A percentile compares a stretch with the other conserved stretches of the same genome.
Evolutionary conservation across 2,888 invertebrate species (phyloP).

Genomic region (Theodoxus fluviatilis): DNA sequence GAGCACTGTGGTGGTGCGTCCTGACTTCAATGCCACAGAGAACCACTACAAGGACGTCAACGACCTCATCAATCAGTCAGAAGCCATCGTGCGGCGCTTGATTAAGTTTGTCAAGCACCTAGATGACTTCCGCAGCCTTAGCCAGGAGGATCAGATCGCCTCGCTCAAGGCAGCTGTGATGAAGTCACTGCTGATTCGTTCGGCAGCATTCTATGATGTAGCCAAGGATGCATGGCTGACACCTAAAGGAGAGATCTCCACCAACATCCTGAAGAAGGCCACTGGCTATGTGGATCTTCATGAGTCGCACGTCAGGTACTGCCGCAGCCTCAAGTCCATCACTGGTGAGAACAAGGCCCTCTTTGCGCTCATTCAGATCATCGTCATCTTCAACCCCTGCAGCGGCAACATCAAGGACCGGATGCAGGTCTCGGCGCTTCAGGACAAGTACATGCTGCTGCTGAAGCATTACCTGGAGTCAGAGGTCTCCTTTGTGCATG

Average conservation of each 20-base stretch:
- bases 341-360: slow-evolving; percentile 84
- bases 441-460: slow-evolving; percentile 67
- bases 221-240: slow-evolving; percentile 87
- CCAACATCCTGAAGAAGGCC: slow-evolving; percentile 88
- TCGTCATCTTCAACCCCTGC: slow-evolving; percentile 87
- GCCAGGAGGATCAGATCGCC: slow-evolving; percentile 90
- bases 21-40: slow-evolving; percentile 35
- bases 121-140: slow-evolving; percentile 87
- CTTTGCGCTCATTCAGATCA: slow-evolving; percentile 88
- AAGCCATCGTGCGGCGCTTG: slow-evolving; percentile 84
- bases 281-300: slow-evolving; percentile 68
- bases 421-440: slow-evolving; percentile 54
- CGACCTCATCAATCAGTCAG: slow-evolving; percentile 73
- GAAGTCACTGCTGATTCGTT: slow-evolving; percentile 79
- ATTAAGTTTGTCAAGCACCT: slow-evolving; percentile 72
- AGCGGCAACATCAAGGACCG: slow-evolving; percentile 72
- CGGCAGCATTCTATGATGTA: slow-evolving; percentile 89
- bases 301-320: slow-evolving; percentile 60
- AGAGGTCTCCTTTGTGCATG: slow-evolving; percentile 50
- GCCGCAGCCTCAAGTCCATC: slow-evolving; percentile 56
- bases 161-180: slow-evolving; percentile 77
- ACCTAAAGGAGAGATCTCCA: slow-evolving; percentile 75
- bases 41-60: slow-evolving; percentile 64
- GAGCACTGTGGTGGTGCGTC: slow-evolving; percentile 43
- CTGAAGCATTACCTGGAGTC: slow-evolving; percentile 64